A percentile compares a stretch with the other conserved stretches of the same genome.
Conservation (phyloP, 2,888 invertebrate genomes). For the Eilema griseolum region DNA sequence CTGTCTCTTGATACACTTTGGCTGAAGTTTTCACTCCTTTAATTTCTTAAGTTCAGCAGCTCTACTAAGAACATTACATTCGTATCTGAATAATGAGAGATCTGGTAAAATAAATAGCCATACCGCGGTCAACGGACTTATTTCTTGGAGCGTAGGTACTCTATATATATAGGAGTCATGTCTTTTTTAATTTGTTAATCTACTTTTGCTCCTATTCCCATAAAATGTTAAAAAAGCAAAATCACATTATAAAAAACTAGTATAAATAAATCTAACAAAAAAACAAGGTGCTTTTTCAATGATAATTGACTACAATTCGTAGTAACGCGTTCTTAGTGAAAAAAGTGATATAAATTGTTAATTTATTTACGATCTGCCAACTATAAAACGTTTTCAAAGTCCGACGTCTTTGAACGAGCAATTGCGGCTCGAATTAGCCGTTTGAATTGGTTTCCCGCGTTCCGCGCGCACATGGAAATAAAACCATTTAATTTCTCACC, state of each 20-base stretch:
- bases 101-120: too few species aligned
- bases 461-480: slow-evolving; percentile 62
- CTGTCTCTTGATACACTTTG: too few species aligned
- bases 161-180: too few species aligned
- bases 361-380: slow-evolving; percentile 76
- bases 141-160: too few species aligned
- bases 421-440: slow-evolving; percentile 78
- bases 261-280: slow-evolving; percentile 36
- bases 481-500: slow-evolving; percentile 59
- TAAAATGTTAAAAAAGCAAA: not conserved
- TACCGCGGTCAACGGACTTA: too few species aligned
- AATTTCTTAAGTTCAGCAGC: too few species aligned
- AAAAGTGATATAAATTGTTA: slow-evolving; percentile 57
- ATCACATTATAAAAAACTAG: not conserved
- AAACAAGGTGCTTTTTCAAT: slow-evolving; percentile 34
- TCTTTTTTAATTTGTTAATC: too few species aligned
- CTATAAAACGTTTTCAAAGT: slow-evolving; percentile 56
- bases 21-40: too few species aligned
- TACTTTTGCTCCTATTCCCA: too few species aligned
- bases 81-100: too few species aligned
- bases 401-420: slow-evolving; percentile 56
- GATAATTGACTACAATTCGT: slow-evolving; percentile 57
- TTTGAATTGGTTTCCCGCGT: slow-evolving; percentile 75
- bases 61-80: too few species aligned
- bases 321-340: slow-evolving; percentile 55